phyloP scores from a whole-genome alignment of 2,113 vertebrate genomes.

The Halichoeres trimaculatus region DNA sequence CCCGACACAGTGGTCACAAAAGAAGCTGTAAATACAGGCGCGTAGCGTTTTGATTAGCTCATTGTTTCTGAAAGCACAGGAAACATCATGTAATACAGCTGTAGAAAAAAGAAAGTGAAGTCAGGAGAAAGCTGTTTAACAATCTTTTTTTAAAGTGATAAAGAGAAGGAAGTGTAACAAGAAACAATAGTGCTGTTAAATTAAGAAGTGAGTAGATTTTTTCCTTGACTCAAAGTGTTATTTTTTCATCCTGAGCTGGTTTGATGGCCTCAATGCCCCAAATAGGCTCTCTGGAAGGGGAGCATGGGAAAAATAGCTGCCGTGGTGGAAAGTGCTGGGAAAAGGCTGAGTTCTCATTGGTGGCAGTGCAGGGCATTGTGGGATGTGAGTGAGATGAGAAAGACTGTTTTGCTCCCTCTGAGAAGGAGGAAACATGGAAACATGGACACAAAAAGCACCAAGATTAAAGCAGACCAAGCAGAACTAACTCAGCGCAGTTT shows the following conservation, averaged over 20 bases:
- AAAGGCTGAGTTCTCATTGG: slow-evolving; percentile 69
- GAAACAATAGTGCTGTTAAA: slow-evolving; percentile 54
- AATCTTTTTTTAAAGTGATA: slow-evolving; percentile 15
- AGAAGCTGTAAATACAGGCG: slow-evolving; percentile 37
- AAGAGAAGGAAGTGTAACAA: slow-evolving; percentile 14
- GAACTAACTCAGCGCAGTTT: slow-evolving; percentile 39
- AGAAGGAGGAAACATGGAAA: slow-evolving; percentile 63
- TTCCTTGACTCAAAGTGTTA: slow-evolving; percentile 35
- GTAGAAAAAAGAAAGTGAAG: slow-evolving; percentile 18
- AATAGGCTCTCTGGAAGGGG: slow-evolving; percentile 68
- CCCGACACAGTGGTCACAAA: slow-evolving; percentile 45
- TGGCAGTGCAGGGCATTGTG: slow-evolving; percentile 63
- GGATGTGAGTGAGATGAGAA: slow-evolving; percentile 60
- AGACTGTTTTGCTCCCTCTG: slow-evolving; percentile 54
- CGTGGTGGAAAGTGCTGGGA: slow-evolving; percentile 75
- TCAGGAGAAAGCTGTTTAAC: slow-evolving; percentile 27
- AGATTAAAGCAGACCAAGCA: slow-evolving; percentile 54
- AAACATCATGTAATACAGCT: slow-evolving; percentile 46
- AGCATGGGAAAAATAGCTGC: slow-evolving; percentile 77
- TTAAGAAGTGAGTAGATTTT: slow-evolving; percentile 33
- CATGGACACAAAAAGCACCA: slow-evolving; percentile 44
- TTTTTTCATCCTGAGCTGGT: slow-evolving; percentile 52
- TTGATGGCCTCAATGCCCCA: slow-evolving; percentile 66
- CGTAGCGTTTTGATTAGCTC: slow-evolving; percentile 45
- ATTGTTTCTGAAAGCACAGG: slow-evolving; percentile 66